Base-by-base conservation (phyloP, 1,140 invertebrate species). In the Rhyzopertha dominica region DNA sequence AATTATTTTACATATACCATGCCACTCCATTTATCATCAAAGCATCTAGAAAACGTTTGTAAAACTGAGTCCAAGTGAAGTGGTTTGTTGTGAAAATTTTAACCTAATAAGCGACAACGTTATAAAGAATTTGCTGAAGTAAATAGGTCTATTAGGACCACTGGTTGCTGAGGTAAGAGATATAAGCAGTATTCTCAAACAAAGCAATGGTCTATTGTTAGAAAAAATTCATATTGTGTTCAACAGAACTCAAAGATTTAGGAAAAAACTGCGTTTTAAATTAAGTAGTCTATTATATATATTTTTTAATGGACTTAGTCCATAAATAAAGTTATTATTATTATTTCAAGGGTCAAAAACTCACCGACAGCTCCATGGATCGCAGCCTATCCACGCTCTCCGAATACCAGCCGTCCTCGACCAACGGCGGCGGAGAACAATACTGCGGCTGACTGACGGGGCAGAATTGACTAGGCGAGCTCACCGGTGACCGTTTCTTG, bases 401-500 rank as follows among this genome's bases (percentile, higher is more conserved):
- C n/a, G 61, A 58, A 46, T 61, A 66, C 51, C 60, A 61, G 9
- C 60, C 52, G 26, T 66, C 64, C 23, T 66, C 64, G 2, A 54
- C 34, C n/a, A 26, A 39, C 47, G 30, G 46, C 25, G 41, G 55
- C 19, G 51, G 54, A 8, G 51, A 51, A 44, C 53, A 51, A 31
- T 57, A 55, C 38, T 55, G 54, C 22, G 40, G 30, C 16, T 49
- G 51, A 14, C 43, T 20, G 16, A 51, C 20, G 23, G 54, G 45
- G 17, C 40, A 51, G 54, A 57, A 67, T 47, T 63, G 63, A 64
- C 61, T 67, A 63, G 65, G 63, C 41, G 63, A 67, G 30, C 58
- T 56, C 16, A 49, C 30, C 25, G 35, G 49, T 13, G 39, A 47
- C 34, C 35, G 40, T 30, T 53, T 56, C 43, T 54, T 56, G 51